Conservation (phyloP, 2,797 vertebrate species). For the Staurois parvus region DNA sequence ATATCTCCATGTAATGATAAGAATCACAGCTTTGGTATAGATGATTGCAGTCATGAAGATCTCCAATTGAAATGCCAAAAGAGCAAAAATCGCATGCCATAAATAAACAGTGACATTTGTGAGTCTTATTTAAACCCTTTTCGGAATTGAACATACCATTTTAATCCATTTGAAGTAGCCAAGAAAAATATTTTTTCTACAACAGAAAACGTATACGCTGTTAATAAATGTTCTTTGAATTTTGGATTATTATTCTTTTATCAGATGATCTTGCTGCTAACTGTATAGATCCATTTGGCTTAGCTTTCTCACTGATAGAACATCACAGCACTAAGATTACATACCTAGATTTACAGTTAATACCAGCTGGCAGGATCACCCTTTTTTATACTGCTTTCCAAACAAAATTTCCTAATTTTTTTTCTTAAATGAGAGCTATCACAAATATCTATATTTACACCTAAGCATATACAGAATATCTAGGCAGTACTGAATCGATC, state of each 20-base stretch:
- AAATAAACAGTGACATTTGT: constrained; percentile 31
- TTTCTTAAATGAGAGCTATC: no score
- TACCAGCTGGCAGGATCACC: no score
- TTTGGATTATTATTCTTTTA: background rate
- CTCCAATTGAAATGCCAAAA: constrained; percentile 9
- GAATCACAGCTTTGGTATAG: background rate
- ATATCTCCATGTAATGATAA: background rate
- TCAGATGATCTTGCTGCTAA: background rate
- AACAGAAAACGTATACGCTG: background rate
- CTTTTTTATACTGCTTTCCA: no score
- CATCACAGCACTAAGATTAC: no score
- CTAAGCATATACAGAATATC: no score
- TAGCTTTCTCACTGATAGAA: background rate
- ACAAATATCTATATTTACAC: no score
- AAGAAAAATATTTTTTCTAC: constrained; percentile 20
- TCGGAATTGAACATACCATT: constrained; percentile 11
- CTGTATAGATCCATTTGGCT: background rate
- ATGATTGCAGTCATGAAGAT: background rate
- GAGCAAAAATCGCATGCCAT: constrained; percentile 6
- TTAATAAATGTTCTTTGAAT: background rate
- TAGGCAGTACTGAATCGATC: no score
- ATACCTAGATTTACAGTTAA: background rate
- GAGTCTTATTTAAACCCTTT: constrained; percentile 60
- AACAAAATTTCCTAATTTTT: no score
- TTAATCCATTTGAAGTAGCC: background rate